phyloP scores from a whole-genome alignment of 1,140 invertebrate genomes.

The Oncopeltus fasciatus region DNA sequence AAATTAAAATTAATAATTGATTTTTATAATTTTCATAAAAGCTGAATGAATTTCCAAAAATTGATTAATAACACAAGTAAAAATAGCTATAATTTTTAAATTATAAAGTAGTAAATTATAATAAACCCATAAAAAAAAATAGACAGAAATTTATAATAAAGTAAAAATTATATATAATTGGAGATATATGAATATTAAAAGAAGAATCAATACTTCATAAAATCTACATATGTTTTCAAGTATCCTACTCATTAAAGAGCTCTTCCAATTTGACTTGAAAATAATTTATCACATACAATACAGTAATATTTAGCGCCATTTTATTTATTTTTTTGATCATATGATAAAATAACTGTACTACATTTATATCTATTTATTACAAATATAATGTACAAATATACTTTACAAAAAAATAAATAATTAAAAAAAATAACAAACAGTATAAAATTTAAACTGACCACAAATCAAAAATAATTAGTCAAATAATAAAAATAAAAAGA shows the following conservation, averaged over 20 bases:
- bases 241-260: background rate
- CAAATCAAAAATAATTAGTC: background rate
- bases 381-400: constrained; percentile 2
- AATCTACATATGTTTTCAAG: background rate
- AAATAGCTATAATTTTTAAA: too few species aligned
- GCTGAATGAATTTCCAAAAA: too few species aligned
- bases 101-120: too few species aligned
- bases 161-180: too few species aligned
- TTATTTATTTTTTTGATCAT: background rate
- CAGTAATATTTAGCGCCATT: background rate
- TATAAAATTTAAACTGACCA: background rate
- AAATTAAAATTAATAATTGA: too few species aligned
- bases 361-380: constrained; percentile 7
- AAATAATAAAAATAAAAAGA: background rate
- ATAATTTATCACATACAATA: background rate
- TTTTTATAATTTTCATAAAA: too few species aligned
- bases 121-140: too few species aligned
- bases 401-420: background rate
- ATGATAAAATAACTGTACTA: background rate
- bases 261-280: background rate
- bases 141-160: too few species aligned
- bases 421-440: background rate
- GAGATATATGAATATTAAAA: too few species aligned
- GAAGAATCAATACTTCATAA: too few species aligned
- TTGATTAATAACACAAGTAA: too few species aligned